phyloP scores from a whole-genome alignment of 1,140 invertebrate genomes.

The Hypothenemus hampei region DNA sequence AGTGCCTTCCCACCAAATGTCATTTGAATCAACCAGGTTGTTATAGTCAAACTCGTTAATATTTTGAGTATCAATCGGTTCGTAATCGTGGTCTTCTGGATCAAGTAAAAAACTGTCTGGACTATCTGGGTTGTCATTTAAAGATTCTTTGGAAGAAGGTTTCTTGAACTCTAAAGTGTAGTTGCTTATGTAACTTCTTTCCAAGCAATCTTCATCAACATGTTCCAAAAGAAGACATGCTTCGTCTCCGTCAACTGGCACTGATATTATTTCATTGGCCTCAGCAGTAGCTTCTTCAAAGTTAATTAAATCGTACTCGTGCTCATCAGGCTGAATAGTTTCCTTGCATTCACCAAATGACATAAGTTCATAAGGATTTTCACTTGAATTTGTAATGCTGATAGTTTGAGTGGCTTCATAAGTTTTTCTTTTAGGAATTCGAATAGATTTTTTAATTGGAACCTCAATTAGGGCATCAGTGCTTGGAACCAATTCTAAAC shows the following conservation, averaged over 20 bases:
- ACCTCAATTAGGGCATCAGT: slow-evolving; percentile 44
- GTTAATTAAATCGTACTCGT: slow-evolving; percentile 35
- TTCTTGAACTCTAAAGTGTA: slow-evolving; percentile 29
- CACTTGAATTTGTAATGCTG: slow-evolving; percentile 5
- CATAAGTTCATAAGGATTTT: slow-evolving; percentile 29
- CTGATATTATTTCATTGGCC: slow-evolving; percentile 28
- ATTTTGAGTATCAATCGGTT: slow-evolving; percentile 37
- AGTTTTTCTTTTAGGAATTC: slow-evolving; percentile 21
- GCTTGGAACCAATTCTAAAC: slow-evolving; percentile 39
- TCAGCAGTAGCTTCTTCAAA: slow-evolving; percentile 23
- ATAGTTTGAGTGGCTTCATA: slow-evolving; percentile 32
- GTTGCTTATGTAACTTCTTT: slow-evolving; percentile 23
- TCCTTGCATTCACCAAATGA: slow-evolving; percentile 18
- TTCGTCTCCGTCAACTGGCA: slow-evolving; percentile 36
- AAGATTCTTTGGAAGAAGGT: slow-evolving; percentile 34
- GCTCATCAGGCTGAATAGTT: slow-evolving; percentile 8
- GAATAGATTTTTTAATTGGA: slow-evolving; percentile 36
- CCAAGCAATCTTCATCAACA: slow-evolving; percentile 27
- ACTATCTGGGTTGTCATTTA: slow-evolving; percentile 30
- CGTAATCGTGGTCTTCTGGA: slow-evolving; percentile 35
- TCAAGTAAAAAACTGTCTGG: slow-evolving; percentile 10
- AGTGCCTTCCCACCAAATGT: slow-evolving; percentile 45
- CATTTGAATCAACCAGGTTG: slow-evolving; percentile 15
- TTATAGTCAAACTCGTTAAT: slow-evolving; percentile 25
- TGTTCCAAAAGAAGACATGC: slow-evolving; percentile 29